Evolutionary conservation across 2,888 invertebrate species (phyloP).

Genomic region (Caenorhabditis virilis): DNA sequence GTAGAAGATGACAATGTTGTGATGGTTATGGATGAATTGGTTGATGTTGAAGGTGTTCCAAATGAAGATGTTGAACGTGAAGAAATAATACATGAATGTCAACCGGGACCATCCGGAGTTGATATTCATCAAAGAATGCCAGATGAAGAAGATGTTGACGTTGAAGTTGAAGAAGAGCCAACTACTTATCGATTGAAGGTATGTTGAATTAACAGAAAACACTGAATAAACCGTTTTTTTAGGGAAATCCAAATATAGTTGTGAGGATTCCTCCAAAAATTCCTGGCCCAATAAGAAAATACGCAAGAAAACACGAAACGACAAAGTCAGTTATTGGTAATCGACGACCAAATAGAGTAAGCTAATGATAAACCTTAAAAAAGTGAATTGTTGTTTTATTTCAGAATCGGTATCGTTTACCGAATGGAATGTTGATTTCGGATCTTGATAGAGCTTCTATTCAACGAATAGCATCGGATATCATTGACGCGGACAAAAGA

Average conservation of each 20-base stretch:
- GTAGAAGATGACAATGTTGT: not conserved
- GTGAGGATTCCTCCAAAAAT: too few species aligned
- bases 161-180: not conserved
- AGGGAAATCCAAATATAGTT: too few species aligned
- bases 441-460: not conserved
- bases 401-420: not conserved
- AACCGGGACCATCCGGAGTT: not conserved
- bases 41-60: not conserved
- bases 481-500: not conserved
- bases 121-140: not conserved
- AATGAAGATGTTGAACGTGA: constrained; percentile 2
- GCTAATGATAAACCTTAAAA: too few species aligned
- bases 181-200: too few species aligned
- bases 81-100: too few species aligned
- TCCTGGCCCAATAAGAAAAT: too few species aligned
- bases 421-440: not conserved
- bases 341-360: not conserved
- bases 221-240: too few species aligned
- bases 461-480: not conserved
- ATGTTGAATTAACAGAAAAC: too few species aligned
- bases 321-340: not conserved
- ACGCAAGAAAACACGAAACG: constrained; percentile 2
- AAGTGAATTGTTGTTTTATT: too few species aligned
- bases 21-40: not conserved
- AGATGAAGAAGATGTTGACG: not conserved